These are phyloP conservation scores for Sebastes oblongus DNA, from an alignment of 2,797 vertebrate species.

Conservation along the genomic window DNA sequence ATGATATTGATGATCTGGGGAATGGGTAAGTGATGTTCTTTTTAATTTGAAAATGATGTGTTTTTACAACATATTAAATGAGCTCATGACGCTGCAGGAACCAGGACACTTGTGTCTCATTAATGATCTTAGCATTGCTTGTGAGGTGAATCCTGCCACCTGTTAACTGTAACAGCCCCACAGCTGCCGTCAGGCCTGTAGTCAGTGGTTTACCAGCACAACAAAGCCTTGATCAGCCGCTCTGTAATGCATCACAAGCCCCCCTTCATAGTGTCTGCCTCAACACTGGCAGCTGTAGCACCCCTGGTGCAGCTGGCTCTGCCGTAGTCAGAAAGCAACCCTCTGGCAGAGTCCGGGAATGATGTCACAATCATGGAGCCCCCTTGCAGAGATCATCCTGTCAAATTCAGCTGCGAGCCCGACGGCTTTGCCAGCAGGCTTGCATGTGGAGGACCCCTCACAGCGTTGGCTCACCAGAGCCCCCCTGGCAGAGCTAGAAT, in stretches of 20 bases:
- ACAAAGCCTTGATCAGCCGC: conserved; percentile 33
- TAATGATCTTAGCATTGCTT: neutral
- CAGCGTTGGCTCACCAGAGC: conserved; percentile 41
- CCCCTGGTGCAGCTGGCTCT: conserved; percentile 37
- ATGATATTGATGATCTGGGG: conserved; percentile 88
- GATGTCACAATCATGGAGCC: conserved; percentile 47
- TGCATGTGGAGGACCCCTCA: conserved; percentile 32
- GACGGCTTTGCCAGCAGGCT: conserved; percentile 32
- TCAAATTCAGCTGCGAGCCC: conserved; percentile 55
- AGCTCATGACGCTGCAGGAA: neutral
- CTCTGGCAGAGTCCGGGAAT: conserved; percentile 46
- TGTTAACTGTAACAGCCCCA: conserved; percentile 36
- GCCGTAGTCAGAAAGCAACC: conserved; percentile 41
- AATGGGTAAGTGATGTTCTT: conserved; percentile 85
- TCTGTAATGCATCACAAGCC: conserved; percentile 40
- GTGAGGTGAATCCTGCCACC: conserved; percentile 36
- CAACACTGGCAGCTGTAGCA: conserved; percentile 55
- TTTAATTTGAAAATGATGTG: neutral
- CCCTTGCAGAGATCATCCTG: conserved; percentile 53
- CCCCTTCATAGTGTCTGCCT: conserved; percentile 14
- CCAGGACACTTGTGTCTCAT: neutral
- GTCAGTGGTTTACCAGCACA: conserved; percentile 38
- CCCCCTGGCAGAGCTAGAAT: conserved; percentile 36
- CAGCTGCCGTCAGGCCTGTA: conserved; percentile 24
- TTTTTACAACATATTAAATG: neutral